Evolutionary conservation across 2,888 invertebrate species (phyloP), one percentile per base, ranked within the genome.

Genomic region (Troilus luridus): DNA sequence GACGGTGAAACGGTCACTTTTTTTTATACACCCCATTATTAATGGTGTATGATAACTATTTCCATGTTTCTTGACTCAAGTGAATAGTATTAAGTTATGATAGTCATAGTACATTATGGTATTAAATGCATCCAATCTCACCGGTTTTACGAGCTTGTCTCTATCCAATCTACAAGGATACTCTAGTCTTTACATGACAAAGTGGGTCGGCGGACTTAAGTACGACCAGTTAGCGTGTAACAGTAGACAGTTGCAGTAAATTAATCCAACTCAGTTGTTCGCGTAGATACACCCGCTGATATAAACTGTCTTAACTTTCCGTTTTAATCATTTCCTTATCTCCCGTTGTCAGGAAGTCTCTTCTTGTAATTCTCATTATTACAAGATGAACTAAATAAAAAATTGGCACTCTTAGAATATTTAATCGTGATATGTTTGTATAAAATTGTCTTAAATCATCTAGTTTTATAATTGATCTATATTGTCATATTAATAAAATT

Each of bases 291-390:
- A 77, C 17, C 41, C 12, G 24, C 12, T 14, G 67, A 67, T 67
- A 67, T 24, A 0, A 8, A 77, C 72, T 41, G 72, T 41, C 41
- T 41, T 41, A 77, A 77, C 72, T 27, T 17, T 77, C 41, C 72
- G 17, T 77, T 41, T 77, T 77, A 77, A 77, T 77, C 27, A 77
- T 77, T 77, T 77, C 41, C 72, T 72, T 72, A 72, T 72, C 72
- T 72, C 27, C 14, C 27, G 12, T 17, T 14, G 8, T 1, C 5
- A 19, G 27, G 27, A 7, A 7, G 6, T 19, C 17, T 41, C 19
- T 7, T 77, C 72, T 77, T 24, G 9, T 14, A 21, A 41, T 41
- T 41, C 41, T 41, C 41, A 41, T 41, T 41, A 41, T 41, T 41
- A 5, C 41, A 41, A 5, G 5, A 41, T 41, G 5, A 41, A 41